Evolutionary conservation across 2,888 invertebrate genomes (phyloP), one percentile per base, ranked within the genome.

Genomic region (Lottia scabra): DNA sequence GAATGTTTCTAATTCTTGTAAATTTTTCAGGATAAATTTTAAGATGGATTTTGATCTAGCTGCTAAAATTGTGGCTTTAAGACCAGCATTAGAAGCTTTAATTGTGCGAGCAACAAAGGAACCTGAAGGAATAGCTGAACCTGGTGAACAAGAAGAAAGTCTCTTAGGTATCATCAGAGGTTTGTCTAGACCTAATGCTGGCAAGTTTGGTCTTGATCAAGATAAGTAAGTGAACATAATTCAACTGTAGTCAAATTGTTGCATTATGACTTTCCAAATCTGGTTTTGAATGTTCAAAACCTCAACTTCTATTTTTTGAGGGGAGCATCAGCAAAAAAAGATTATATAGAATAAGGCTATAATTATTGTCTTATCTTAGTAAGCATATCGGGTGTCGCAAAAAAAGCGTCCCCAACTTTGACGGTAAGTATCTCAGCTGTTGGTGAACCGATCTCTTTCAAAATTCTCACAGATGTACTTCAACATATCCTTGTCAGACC

Each of bases 41-140:
- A 93, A 94, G 16, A 97, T 98, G 93, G 92, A 94, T 71, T 93
- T 95, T 0, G 88, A 91, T 48, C 89, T 93, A 12, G 99, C 98
- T 0, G 94, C 96, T 0, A 92, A 93, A 46, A 92, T 99, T 70
- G 93, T 95, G 0, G 95, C 96, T 1, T 91, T 99, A 8, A 92
- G 98, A 44, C 97, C 98, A 0, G 95, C 95, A 2, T 87, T 99
- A 8, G 98, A 99, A 90, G 92, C 93, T 78, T 91, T 98, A 1
- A 93, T 98, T 4, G 93, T 96, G 12, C 91, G 93, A 72, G 94
- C 95, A 0, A 94, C 96, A 2, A 92, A 93, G 70, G 92, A 95
- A 73, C 98, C 98, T 0, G 95, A 95, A 85, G 91, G 92, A 2
- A 93, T 96, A 0, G 85, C 94, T 38, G 92, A 93, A 56, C 92